A percentile compares a stretch with the other conserved stretches of the same genome.
Conservation (phyloP, 2,113 vertebrate species). For the Nibea albiflora region DNA sequence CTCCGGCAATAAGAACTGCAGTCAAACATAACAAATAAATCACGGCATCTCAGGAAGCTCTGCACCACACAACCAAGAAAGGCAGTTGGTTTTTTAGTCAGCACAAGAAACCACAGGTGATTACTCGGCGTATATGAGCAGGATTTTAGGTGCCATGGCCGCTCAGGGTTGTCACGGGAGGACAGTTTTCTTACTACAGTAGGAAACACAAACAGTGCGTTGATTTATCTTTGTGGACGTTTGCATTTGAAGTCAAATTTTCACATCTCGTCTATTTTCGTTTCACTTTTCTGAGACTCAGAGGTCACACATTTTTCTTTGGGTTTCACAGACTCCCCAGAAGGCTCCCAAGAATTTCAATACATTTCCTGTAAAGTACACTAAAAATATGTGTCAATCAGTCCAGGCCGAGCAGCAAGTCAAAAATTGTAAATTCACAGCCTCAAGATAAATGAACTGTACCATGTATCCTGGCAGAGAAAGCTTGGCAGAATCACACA, state of each 20-base stretch:
- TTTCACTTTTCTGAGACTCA: slow-evolving; percentile 25
- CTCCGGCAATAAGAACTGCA: slow-evolving; percentile 65
- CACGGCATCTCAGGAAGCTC: slow-evolving; percentile 72
- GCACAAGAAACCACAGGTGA: slow-evolving; percentile 65
- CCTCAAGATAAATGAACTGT: slow-evolving; percentile 63
- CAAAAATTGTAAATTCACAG: slow-evolving; percentile 60
- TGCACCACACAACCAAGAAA: slow-evolving; percentile 62
- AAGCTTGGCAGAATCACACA: slow-evolving; percentile 40
- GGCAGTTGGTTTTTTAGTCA: slow-evolving; percentile 53
- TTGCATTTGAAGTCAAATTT: slow-evolving; percentile 28
- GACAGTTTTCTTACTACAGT: slow-evolving; percentile 36
- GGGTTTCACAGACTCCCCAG: slow-evolving; percentile 14
- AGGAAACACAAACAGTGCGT: slow-evolving; percentile 14
- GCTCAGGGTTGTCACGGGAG: slow-evolving; percentile 29
- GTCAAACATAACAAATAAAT: slow-evolving; percentile 76
- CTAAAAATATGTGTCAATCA: slow-evolving; percentile 45
- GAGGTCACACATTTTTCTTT: slow-evolving; percentile 23
- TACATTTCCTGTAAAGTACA: slow-evolving; percentile 13
- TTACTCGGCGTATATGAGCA: slow-evolving; percentile 60
- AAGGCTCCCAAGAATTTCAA: slow-evolving; percentile 8
- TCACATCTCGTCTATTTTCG: slow-evolving; percentile 11
- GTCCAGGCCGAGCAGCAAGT: slow-evolving; percentile 34
- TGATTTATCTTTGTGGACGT: slow-evolving; percentile 34
- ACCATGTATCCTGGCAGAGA: slow-evolving; percentile 51
- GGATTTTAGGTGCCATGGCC: slow-evolving; percentile 46